These are phyloP conservation scores for Morone chrysops DNA, from an alignment of 2,113 vertebrate species.

Conservation along the genomic window DNA sequence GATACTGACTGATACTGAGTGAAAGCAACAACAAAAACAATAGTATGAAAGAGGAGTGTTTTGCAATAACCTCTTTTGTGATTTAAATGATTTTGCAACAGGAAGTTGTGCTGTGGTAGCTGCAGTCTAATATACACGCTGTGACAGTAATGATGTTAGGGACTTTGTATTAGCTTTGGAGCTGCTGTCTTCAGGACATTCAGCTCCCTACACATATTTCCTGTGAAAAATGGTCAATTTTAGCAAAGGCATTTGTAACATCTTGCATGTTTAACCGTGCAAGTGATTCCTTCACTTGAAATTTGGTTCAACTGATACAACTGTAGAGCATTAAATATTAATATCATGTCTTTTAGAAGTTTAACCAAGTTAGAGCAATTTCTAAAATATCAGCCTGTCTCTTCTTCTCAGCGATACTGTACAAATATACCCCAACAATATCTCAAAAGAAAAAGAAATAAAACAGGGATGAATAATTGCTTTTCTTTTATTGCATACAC, in stretches of 20 bases:
- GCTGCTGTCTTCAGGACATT: constrained; percentile 32
- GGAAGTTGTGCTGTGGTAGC: constrained; percentile 65
- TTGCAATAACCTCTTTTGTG: constrained; percentile 69
- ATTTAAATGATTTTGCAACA: constrained; percentile 73
- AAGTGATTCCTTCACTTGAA: constrained; percentile 52
- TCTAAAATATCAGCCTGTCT: constrained; percentile 41
- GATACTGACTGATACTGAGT: constrained; percentile 52
- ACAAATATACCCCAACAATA: constrained; percentile 45
- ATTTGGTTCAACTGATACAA: constrained; percentile 48
- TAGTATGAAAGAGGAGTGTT: constrained; percentile 48
- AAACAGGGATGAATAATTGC: constrained; percentile 59
- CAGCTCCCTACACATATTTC: constrained; percentile 33
- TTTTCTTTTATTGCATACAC: constrained; percentile 61
- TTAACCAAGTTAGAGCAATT: constrained; percentile 67
- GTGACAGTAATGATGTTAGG: neutral
- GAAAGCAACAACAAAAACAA: constrained; percentile 64
- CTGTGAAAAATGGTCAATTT: constrained; percentile 56
- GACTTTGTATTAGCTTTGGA: constrained; percentile 10
- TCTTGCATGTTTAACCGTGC: constrained; percentile 53
- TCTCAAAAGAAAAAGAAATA: constrained; percentile 26
- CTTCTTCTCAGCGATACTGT: constrained; percentile 18
- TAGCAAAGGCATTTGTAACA: constrained; percentile 52
- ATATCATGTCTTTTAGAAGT: constrained; percentile 63
- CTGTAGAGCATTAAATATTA: constrained; percentile 72
- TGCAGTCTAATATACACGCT: constrained; percentile 42